These are phyloP conservation scores for Microctonus brassicae DNA, from an alignment of 2,888 invertebrate genomes.

Conservation along the genomic window DNA sequence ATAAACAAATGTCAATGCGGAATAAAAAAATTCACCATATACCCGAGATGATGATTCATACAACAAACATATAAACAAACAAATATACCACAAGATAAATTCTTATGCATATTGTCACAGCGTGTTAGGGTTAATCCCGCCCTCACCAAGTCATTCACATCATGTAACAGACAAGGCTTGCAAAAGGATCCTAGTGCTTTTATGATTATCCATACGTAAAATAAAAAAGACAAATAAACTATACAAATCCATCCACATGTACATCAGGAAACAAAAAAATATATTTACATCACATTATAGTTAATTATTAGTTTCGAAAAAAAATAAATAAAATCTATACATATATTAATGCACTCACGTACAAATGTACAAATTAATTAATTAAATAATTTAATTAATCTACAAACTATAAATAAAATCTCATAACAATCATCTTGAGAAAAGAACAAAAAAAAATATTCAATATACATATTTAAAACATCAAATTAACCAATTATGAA, in stretches of 20 bases:
- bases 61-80: not conserved
- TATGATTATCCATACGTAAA: slow-evolving; percentile 16
- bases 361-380: not conserved
- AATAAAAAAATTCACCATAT: slow-evolving; percentile 6
- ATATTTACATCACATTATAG: not conserved
- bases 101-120: slow-evolving; percentile 20
- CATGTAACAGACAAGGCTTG: not conserved
- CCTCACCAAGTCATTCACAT: slow-evolving; percentile 2
- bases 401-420: too few species aligned
- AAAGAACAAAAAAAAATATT: too few species aligned
- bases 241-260: not conserved
- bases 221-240: slow-evolving; percentile 26
- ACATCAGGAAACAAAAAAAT: not conserved
- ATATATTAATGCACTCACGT: too few species aligned
- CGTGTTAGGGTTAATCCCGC: slow-evolving; percentile 9
- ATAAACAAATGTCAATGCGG: not conserved
- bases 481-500: too few species aligned
- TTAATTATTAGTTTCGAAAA: not conserved
- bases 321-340: too few species aligned
- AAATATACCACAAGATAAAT: slow-evolving; percentile 4
- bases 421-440: too few species aligned
- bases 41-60: not conserved
- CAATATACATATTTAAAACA: too few species aligned
- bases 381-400: too few species aligned
- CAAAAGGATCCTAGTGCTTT: slow-evolving; percentile 5